phyloP scores from a whole-genome alignment of 2,113 vertebrate species.

The Myanophis thanlyinensis region DNA sequence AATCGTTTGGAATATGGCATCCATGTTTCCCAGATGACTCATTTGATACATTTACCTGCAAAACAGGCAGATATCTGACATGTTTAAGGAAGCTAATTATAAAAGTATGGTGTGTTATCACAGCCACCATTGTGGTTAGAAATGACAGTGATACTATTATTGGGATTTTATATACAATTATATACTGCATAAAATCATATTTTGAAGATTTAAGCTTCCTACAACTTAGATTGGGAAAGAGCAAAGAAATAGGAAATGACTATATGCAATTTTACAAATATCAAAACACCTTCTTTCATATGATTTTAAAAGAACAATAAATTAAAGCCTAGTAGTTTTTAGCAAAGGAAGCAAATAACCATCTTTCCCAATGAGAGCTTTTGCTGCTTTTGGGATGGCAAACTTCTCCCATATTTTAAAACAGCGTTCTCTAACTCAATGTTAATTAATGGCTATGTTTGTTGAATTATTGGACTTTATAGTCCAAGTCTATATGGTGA shows the following conservation, averaged over 20 bases:
- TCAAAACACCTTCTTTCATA: not conserved
- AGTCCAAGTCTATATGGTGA: not conserved
- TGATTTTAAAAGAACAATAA: not conserved
- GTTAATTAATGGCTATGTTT: not conserved
- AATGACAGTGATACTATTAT: not conserved
- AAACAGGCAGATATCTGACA: not conserved
- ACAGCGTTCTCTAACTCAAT: not conserved
- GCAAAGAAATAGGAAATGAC: not conserved
- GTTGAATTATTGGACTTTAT: not conserved
- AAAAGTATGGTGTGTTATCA: not conserved
- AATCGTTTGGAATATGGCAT: not conserved
- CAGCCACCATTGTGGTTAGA: not conserved
- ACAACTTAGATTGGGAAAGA: not conserved
- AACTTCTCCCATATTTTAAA: not conserved
- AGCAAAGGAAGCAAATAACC: slow-evolving; percentile 3
- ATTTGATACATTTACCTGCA: not conserved
- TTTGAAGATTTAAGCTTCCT: not conserved
- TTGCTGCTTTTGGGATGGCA: not conserved
- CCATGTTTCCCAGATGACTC: not conserved
- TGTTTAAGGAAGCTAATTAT: not conserved
- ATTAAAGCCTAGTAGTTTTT: not conserved
- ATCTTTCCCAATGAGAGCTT: not conserved
- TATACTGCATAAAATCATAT: not conserved
- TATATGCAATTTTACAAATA: not conserved
- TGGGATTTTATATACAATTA: not conserved